phyloP scores from a whole-genome alignment of 2,113 vertebrate genomes.

The Ictidomys tridecemlineatus region DNA sequence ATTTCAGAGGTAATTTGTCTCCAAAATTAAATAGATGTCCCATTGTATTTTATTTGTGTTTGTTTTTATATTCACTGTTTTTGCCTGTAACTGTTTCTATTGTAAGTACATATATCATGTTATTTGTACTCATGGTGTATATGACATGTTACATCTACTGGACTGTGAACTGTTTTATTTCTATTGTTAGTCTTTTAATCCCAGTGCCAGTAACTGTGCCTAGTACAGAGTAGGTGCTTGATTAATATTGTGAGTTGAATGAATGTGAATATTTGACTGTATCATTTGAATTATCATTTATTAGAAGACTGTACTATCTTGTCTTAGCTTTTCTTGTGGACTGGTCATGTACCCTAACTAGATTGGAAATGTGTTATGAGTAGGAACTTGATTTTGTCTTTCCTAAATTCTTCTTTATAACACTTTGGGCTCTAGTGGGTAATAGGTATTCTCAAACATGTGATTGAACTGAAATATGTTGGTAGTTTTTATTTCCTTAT shows the following conservation, averaged over 20 bases:
- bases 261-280: constrained; percentile 12
- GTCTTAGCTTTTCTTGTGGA: constrained; percentile 25
- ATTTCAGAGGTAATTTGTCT: constrained; percentile 40
- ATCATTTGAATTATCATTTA: not conserved
- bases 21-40: constrained; percentile 13
- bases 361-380: not conserved
- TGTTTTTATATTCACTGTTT: constrained; percentile 43
- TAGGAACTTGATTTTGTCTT: constrained; percentile 36
- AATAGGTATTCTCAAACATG: constrained; percentile 3
- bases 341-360: not conserved
- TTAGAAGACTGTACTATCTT: not conserved
- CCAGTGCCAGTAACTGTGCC: not conserved
- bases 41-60: constrained; percentile 53
- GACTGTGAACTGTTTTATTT: not conserved
- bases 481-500: constrained; percentile 37
- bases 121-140: not conserved
- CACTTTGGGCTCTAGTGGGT: not conserved
- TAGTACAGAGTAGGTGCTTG: not conserved
- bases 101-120: not conserved
- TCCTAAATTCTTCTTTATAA: not conserved
- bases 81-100: not conserved
- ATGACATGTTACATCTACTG: not conserved
- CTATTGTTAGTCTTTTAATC: not conserved
- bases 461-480: constrained; percentile 45
- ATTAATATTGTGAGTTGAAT: constrained; percentile 39